Percentiles rank a stretch among this genome's conserved stretches.
Conservation (phyloP, 64 coral and sea anemone species). For the Hydrozoanthus tunicans region DNA sequence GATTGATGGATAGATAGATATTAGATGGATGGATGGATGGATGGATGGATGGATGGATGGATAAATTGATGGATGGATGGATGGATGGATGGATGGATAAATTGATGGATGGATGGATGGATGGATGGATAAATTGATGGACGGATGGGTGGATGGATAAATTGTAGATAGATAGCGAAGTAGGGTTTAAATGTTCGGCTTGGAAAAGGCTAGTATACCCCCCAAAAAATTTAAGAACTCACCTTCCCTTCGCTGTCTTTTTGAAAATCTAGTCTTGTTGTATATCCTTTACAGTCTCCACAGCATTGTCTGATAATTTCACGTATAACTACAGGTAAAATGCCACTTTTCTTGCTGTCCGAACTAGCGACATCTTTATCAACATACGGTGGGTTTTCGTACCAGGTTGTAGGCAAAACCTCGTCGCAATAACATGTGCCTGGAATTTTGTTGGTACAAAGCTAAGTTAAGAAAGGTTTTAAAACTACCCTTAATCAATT, state of each 20-base stretch:
- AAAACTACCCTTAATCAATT: no score
- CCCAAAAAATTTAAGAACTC: background rate
- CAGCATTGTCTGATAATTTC: slow-evolving; percentile 13
- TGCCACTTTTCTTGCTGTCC: slow-evolving; percentile 29
- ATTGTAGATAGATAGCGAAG: no score
- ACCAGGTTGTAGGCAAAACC: slow-evolving; percentile 47
- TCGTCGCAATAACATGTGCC: slow-evolving; percentile 42
- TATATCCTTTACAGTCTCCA: slow-evolving; percentile 32
- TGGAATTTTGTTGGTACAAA: background rate
- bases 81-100: no score
- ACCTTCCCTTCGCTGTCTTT: slow-evolving; percentile 28
- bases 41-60: no score
- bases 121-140: no score
- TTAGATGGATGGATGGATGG: no score
- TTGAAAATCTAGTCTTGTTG: slow-evolving; percentile 27
- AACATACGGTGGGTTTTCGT: slow-evolving; percentile 25
- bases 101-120: no score
- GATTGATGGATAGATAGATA: no score
- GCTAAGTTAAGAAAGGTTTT: background rate
- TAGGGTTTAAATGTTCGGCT: no score
- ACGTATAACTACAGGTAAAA: slow-evolving; percentile 13
- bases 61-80: no score
- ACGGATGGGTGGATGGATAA: no score
- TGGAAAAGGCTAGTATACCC: background rate
- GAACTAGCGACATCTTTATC: background rate